Base-by-base conservation (phyloP, 2,888 invertebrate species). In the Axea sp. region DNA sequence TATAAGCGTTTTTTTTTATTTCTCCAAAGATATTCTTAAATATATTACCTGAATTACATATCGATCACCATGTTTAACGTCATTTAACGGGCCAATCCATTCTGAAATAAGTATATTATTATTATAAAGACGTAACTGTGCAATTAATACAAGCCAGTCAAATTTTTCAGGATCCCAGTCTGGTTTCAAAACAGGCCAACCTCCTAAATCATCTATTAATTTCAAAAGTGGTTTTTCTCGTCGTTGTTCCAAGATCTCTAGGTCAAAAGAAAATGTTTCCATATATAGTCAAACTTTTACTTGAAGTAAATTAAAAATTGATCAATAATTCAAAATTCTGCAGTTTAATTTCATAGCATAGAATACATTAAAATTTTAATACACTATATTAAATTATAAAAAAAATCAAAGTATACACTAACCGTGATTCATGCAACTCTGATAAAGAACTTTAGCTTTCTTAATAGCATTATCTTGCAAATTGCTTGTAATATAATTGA, bases 21-120 rank as follows among this genome's bases (percentile, higher is more conserved):
- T n/a, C n/a, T n/a, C n/a, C n/a, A n/a, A n/a, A 2, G 24, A 6
- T 7, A 5, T n/a, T 22, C 31, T 33, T 22, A 26, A 37, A 9
- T 0, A 43, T 26, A 71, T 81, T 83, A 92, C 92, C 89, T 93
- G 92, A 57, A 98, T 94, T 3, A 97, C 92, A 87, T 96, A 95
- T 82, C 94, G 92, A 81, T 95, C 93, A 3, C 97, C 96, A 87
- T 97, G 95, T 85, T 41, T 43, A 17, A 97, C 96, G 85, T 98
- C 97, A 12, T 59, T 45, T 9, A 59, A 45, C 0, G 97, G 95
- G 6, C 96, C 96, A 30, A 97, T 95, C 94, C 95, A 95, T 84
- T 95, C 93, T 0, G 95, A 93, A 76, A 97, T 91, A 0, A 97
- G 89, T 64, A 96, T 93, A 75, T 95, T 95, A 82, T 96, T 96